A percentile compares a stretch with the other conserved stretches of the same genome.
Conservation (phyloP, 2,888 invertebrate genomes). For the Slavum lentiscoides region DNA sequence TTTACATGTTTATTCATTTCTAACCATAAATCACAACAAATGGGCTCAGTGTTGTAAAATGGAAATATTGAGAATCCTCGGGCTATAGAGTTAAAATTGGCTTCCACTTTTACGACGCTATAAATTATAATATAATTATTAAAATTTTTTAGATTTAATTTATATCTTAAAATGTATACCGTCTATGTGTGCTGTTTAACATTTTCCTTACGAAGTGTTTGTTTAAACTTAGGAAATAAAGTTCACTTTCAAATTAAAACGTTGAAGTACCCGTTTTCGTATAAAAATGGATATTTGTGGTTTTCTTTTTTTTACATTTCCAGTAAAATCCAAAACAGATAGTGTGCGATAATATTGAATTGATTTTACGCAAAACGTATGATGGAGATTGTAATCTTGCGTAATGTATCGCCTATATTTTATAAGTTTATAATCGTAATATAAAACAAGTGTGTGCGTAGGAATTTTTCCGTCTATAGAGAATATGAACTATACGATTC, state of each 20-base stretch:
- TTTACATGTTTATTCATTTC: slow-evolving; percentile 24
- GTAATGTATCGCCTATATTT: too few relatives aligned
- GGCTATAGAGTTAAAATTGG: slow-evolving; percentile 24
- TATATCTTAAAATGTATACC: neutral
- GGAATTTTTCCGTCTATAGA: neutral
- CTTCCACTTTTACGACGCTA: slow-evolving; percentile 19
- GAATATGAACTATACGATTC: neutral
- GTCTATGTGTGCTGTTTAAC: neutral
- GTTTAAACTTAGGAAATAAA: slow-evolving; percentile 19
- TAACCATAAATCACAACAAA: slow-evolving; percentile 37
- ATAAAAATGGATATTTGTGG: neutral
- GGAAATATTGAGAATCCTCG: slow-evolving; percentile 14
- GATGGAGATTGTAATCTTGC: too few relatives aligned
- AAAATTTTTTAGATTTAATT: slow-evolving; percentile 34
- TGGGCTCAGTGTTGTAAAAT: slow-evolving; percentile 8
- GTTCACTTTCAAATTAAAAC: slow-evolving; percentile 13
- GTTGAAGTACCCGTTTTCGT: neutral
- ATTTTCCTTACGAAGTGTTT: neutral
- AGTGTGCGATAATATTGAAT: too few relatives aligned
- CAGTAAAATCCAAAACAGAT: too few relatives aligned
- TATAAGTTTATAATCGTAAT: too few relatives aligned
- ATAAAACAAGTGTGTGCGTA: too few relatives aligned
- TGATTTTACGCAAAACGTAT: too few relatives aligned
- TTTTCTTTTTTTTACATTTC: neutral
- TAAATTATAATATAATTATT: slow-evolving; percentile 27